phyloP scores from a whole-genome alignment of 2,888 invertebrate genomes.

The Plemyria rubiginata region DNA sequence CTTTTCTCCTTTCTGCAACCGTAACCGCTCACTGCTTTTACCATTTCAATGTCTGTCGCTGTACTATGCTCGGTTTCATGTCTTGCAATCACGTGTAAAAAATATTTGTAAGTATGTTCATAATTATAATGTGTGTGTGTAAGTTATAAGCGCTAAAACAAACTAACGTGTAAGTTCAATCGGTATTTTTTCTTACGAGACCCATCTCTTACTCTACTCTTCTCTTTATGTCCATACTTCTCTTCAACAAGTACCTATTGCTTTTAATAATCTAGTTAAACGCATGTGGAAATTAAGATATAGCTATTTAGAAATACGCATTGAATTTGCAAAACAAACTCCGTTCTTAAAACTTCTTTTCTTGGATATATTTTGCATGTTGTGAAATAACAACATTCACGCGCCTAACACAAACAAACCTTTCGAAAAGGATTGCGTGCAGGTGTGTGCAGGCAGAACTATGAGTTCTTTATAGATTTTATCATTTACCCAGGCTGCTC shows the following conservation, averaged over 20 bases:
- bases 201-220: background rate
- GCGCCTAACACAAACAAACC: slow-evolving; percentile 30
- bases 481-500: slow-evolving; percentile 94
- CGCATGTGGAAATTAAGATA: slow-evolving; percentile 17
- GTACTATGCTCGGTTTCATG: slow-evolving; percentile 51
- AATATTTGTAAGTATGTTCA: slow-evolving; percentile 36
- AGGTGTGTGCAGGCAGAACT: slow-evolving; percentile 76
- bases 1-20: slow-evolving; percentile 31
- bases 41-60: slow-evolving; percentile 50
- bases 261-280: background rate
- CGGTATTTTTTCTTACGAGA: background rate
- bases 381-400: slow-evolving; percentile 1
- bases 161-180: slow-evolving; percentile 3
- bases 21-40: slow-evolving; percentile 32
- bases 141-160: background rate
- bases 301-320: slow-evolving; percentile 1
- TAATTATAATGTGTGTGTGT: slow-evolving; percentile 26
- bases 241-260: background rate
- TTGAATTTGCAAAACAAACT: background rate
- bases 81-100: slow-evolving; percentile 40
- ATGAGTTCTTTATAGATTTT: slow-evolving; percentile 88
- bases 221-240: background rate
- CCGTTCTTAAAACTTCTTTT: background rate
- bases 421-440: slow-evolving; percentile 24
- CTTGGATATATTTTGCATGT: slow-evolving; percentile 10